These are phyloP conservation scores for Artemia sinica DNA, from an alignment of 2,888 invertebrate species.

Conservation along the genomic window DNA sequence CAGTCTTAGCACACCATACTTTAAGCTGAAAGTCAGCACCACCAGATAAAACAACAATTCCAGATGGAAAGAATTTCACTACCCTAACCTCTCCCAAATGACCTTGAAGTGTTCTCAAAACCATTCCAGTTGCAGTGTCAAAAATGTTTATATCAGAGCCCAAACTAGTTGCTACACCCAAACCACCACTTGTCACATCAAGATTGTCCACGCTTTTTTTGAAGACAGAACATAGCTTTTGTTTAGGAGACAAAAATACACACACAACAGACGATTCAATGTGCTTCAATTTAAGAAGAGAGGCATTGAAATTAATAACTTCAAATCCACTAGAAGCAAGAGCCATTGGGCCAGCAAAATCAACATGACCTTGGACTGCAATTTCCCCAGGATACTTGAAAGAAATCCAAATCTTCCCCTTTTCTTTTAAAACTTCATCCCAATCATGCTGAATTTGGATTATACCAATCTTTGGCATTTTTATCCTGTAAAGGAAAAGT, in stretches of 20 bases:
- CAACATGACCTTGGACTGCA: slow-evolving; percentile 34
- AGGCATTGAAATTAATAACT: slow-evolving; percentile 1
- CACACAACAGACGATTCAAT: not conserved
- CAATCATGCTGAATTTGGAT: slow-evolving; percentile 4
- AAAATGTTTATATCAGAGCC: slow-evolving; percentile 43
- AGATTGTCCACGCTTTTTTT: slow-evolving; percentile 36
- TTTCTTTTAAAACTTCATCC: slow-evolving; percentile 25
- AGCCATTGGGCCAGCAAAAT: slow-evolving; percentile 20
- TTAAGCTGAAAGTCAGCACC: slow-evolving; percentile 50
- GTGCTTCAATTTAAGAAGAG: not conserved
- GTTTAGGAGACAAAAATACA: not conserved
- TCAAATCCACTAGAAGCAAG: not conserved
- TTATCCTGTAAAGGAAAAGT: slow-evolving; percentile 1
- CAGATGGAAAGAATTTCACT: slow-evolving; percentile 52
- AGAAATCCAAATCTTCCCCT: slow-evolving; percentile 37
- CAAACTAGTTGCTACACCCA: slow-evolving; percentile 44
- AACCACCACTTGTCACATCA: slow-evolving; percentile 42
- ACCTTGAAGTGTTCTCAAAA: slow-evolving; percentile 39
- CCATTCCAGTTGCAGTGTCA: slow-evolving; percentile 43
- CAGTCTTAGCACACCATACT: slow-evolving; percentile 51
- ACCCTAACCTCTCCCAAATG: slow-evolving; percentile 50
- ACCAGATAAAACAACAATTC: slow-evolving; percentile 45
- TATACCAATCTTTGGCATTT: slow-evolving; percentile 9
- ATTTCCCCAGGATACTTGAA: slow-evolving; percentile 35
- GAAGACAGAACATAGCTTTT: not conserved